Base-by-base conservation (phyloP, 2,113 vertebrate species). In the Perccottus glenii region DNA sequence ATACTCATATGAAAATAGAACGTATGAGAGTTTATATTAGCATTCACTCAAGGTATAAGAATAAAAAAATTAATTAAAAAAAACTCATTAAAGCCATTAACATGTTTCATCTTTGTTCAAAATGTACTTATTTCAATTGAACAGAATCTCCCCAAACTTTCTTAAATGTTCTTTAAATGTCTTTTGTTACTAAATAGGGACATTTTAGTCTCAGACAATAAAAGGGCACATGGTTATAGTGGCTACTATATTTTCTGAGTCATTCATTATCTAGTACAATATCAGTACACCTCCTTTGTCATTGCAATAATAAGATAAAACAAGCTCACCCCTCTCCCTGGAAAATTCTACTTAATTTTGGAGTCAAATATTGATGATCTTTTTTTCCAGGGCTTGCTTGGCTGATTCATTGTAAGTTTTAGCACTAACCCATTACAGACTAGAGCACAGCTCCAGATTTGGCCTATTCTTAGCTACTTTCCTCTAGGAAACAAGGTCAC, bases 401-500 rank as follows among this genome's bases (percentile, higher is more conserved):
- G 59, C 49, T 60, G 75, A 86, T 84, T 88, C 78, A 84, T 80
- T 33, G 48, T 59, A 69, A 80, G 67, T 81, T 82, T 86, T 87
- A 81, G 65, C 45, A 57, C 74, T 12, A 78, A 73, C 79, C 79
- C 72, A 85, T 81, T 73, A 84, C 85, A 77, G 80, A 65, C 81
- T 63, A 69, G 64, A 35, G 72, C 77, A 61, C 88, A 88, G 85
- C 75, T 89, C 89, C 77, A 87, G 81, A 87, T 88, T 85, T 76
- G 73, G 66, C 58, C 90, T 91, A 91, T 92, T 89, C 87, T 90
- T 91, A 91, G 83, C 70, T 67, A 42, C 64, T 77, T 88, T 85
- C 87, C 81, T 89, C 76, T 16, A 73, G 72, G 88, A 91, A 93
- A 92, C 86, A 91, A 89, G 89, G 90, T 89, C 89, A 86, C 76